Base-by-base conservation (phyloP, 2,888 invertebrate species). In the Melinaea marsaeus region DNA sequence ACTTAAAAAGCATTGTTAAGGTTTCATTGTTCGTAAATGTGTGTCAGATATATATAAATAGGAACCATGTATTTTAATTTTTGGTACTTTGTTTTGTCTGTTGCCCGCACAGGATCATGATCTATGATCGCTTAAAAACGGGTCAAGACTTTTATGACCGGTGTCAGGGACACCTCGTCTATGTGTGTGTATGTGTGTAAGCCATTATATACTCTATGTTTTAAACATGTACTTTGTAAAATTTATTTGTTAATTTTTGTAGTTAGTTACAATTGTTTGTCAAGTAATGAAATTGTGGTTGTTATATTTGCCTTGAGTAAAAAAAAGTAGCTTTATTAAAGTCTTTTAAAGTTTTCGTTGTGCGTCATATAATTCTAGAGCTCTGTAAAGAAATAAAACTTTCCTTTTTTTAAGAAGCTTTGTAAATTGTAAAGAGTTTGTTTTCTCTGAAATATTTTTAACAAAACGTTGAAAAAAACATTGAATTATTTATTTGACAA, bases 81-180 rank as follows among this genome's bases (percentile, higher is more conserved):
- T 79, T 79, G 80, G 80, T 79, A 74, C 79, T 79, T 75, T 76
- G 79, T 81, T 80, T 81, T 80, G 77, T 70, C 77, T 78, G 79
- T 79, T 81, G 78, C 71, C 22, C 70, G 72, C 79, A 78, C 69
- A 72, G 78, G 79, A 74, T 75, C 72, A 75, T 74, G 74, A 76
- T 80, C 75, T 75, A 77, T 79, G 79, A 76, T 79, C 75, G 78
- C 77, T 81, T 79, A 78, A 78, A 74, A 69, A 75, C 73, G 56
- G 55, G 47, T 51, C 57, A 42, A 57, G 42, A 51, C 57, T 57
- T 60, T 34, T 33, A 32, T 51, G 51, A 51, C 51, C 32, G 32
- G 32, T 51, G 51, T 32, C 32, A 51, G 32, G 42, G 42, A 3
- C 42, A 42, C 42, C 7, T 42, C 32, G 51, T 22, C 22, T 22